Evolutionary conservation across 2,888 invertebrate genomes (phyloP).

Genomic region (Agriopis aurantiaria): DNA sequence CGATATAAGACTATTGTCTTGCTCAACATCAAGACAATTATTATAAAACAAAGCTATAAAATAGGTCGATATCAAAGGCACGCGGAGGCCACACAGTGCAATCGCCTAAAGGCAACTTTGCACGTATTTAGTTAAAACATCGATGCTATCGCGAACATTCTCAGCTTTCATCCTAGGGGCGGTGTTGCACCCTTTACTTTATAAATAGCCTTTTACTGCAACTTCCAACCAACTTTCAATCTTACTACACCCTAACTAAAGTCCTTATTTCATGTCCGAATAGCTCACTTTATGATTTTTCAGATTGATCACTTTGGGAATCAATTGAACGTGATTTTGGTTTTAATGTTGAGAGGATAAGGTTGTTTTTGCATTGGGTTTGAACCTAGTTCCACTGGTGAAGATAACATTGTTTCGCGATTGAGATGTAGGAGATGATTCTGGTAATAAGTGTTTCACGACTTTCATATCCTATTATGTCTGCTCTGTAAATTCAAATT

Average conservation of each 20-base stretch:
- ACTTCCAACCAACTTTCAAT: conserved; percentile 49
- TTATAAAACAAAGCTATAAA: not conserved
- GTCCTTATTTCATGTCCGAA: conserved; percentile 48
- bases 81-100: conserved; percentile 29
- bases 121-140: conserved; percentile 71
- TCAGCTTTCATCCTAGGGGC: conserved; percentile 66
- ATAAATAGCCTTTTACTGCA: conserved; percentile 61
- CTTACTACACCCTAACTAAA: conserved; percentile 49
- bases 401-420: conserved; percentile 77
- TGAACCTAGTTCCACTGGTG: conserved; percentile 45
- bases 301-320: conserved; percentile 41
- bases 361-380: conserved; percentile 50
- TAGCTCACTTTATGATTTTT: conserved; percentile 46
- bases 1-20: too few species aligned
- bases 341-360: conserved; percentile 41
- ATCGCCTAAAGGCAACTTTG: conserved; percentile 53
- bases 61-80: not conserved
- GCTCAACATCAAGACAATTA: too few species aligned
- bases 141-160: conserved; percentile 59
- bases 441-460: conserved; percentile 71
- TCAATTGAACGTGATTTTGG: conserved; percentile 43
- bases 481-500: conserved; percentile 6
- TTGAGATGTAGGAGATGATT: conserved; percentile 76
- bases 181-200: conserved; percentile 67
- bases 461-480: conserved; percentile 42